Evolutionary conservation across 2,113 vertebrate species (phyloP), one percentile per base, ranked within the genome.

Genomic region (Sula dactylatra): DNA sequence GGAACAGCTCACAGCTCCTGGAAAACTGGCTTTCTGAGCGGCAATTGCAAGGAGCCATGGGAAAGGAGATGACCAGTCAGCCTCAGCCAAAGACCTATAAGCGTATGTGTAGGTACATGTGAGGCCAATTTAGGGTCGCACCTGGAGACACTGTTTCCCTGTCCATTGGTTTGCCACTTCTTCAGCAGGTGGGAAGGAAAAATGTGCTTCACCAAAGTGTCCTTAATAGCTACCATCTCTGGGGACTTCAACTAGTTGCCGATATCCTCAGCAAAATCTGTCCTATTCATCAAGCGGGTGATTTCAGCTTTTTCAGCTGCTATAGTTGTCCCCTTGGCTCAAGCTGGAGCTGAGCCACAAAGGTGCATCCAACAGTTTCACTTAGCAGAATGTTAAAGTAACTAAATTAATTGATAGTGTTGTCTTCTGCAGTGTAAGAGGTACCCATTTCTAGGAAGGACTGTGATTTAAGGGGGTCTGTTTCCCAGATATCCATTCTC

Each of bases 41-140:
- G 2, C 16, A 10, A 2, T 11, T 19, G 5, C 12, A 21, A 45
- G 2, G 40, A 17, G 8, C 13, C 0, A 0, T 5, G n/a, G 47
- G 79, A 7, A 21, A 27, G 47, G 8, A 54, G 32, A n/a, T 2
- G 32, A 49, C 10, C 16, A 0, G 7, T 8, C 1, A 12, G 26
- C 7, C 22, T 34, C 49, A 7, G 45, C 3, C 12, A n/a, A 29
- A 34, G 76, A 21, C 7, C 24, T 7, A 9, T 12, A 34, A 26
- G 44, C 2, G 5, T 2, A 0, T 4, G 8, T 49, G 38, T 29
- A n/a, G 29, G 27, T 11, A 27, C 24, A 13, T 1, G 0, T 13
- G 31, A 73, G 6, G 22, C 3, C 69, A 16, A 32, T 49, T 40
- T 36, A 29, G 6, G 49, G n/a, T 18, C 69, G 32, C 20, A 73